Conservation (phyloP, 2,888 invertebrate species). For the Sphaeridia pumilis region DNA sequence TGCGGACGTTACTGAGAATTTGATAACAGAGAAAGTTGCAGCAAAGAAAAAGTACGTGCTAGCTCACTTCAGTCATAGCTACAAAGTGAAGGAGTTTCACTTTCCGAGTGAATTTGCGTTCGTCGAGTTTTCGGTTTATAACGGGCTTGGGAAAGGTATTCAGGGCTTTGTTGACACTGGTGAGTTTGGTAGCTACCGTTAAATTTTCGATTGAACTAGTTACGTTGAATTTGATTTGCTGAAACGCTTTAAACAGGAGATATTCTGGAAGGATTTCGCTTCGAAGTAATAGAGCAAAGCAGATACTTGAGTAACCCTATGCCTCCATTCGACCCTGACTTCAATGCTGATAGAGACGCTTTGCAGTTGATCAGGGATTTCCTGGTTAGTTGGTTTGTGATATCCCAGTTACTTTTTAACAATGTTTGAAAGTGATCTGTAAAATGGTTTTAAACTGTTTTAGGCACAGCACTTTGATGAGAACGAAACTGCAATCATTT, state of each 20-base stretch:
- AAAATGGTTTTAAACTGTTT: neutral
- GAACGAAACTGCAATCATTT: conserved; percentile 3
- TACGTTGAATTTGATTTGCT: neutral
- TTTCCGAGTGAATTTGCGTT: conserved; percentile 12
- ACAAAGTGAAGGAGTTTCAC: neutral
- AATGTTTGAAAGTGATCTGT: neutral
- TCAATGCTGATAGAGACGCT: conserved; percentile 6
- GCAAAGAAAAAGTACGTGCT: conserved; percentile 12
- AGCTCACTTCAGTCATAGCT: conserved; percentile 6
- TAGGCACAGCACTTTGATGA: conserved; percentile 6
- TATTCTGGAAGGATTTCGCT: neutral
- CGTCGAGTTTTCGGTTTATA: conserved; percentile 13
- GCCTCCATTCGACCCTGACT: conserved; percentile 5
- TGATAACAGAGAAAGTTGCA: conserved; percentile 6
- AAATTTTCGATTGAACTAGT: no score
- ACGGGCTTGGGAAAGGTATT: conserved; percentile 8
- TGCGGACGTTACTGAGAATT: neutral
- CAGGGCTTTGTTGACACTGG: conserved; percentile 11
- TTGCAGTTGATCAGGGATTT: conserved; percentile 4
- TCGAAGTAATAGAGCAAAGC: neutral
- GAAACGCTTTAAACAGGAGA: neutral
- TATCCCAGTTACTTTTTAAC: no score
- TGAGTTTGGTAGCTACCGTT: neutral
- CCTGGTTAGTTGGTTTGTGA: neutral
- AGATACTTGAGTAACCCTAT: conserved; percentile 1